Evolutionary conservation across 2,797 vertebrate species (phyloP), one percentile per base, ranked within the genome.

Genomic region (Molossus alvarezi): DNA sequence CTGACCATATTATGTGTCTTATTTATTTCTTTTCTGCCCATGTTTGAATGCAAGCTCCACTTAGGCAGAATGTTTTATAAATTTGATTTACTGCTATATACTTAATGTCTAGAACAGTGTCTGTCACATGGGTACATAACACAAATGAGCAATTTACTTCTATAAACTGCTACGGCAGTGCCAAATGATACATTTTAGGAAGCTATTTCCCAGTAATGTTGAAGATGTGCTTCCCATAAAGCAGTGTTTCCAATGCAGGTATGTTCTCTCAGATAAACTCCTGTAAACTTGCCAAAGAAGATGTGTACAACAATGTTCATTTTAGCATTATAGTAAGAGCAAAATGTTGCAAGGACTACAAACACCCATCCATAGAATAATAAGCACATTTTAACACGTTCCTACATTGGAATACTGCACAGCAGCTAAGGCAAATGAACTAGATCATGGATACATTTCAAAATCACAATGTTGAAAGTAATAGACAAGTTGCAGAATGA

Each of bases 231-330:
- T 80, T 94, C 9, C 29, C 41, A 80, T 80, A 65, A 86, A 72
- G 48, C 51, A 62, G 2, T 65, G 41, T 60, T 90, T 96, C 55
- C 37, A 83, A 76, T 9, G 55, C 21, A 83, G 29, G 82, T 53
- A 76, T 67, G 75, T 65, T 86, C 6, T 33, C 58, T 92, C 37
- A 60, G 95, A 48, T 51, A 92, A 89, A 91, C 17, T 94, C 69
- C 79, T 91, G 12, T 12, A 69, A 18, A 73, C 8, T 69, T 92
- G 33, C 60, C 53, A 77, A 92, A 73, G 55, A 45, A 94, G 7
- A n/a, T 73, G 77, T 13, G 41, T n/a, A 48, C 3, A 69, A 23
- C 73, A 87, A 37, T 58, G n/a, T 83, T 93, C 51, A 48, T 87
- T 87, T 94, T 4, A 65, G 69, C 64, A 83, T 88, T 57, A 15